Percentiles rank a stretch among this genome's conserved stretches.
These are phyloP conservation scores for Cryptomyrus ogoouensis DNA, from an alignment of 2,113 vertebrate species.

Conservation along the genomic window DNA sequence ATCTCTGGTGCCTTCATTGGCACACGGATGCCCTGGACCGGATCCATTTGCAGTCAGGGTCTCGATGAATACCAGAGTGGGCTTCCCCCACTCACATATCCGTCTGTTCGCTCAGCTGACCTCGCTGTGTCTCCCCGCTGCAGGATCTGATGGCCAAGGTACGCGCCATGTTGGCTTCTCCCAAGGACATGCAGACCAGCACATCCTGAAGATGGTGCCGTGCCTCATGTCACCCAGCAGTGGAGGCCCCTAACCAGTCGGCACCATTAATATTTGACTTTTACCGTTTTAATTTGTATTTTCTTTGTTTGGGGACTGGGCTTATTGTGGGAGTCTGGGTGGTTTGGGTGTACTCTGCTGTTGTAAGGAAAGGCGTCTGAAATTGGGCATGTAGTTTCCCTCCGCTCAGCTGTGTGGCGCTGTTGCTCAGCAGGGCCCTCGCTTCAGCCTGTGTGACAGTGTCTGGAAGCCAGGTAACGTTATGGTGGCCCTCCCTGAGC, in stretches of 20 bases:
- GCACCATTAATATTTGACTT: slow-evolving; percentile 17
- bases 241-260: slow-evolving; percentile 31
- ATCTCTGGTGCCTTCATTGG: background rate
- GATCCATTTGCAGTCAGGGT: background rate
- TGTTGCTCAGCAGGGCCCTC: background rate
- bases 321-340: background rate
- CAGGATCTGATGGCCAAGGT: slow-evolving; percentile 99
- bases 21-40: background rate
- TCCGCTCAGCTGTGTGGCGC: background rate
- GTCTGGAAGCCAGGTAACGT: background rate
- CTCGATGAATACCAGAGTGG: background rate
- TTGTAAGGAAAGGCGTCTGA: background rate
- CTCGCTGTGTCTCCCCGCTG: background rate
- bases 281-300: slow-evolving; percentile 5
- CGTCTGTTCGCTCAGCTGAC: background rate
- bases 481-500: background rate
- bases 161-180: slow-evolving; percentile 93
- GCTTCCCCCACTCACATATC: slow-evolving; percentile 16
- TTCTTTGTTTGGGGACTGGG: slow-evolving; percentile 6
- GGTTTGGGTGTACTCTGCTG: background rate
- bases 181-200: slow-evolving; percentile 84
- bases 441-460: background rate
- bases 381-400: background rate
- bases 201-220: slow-evolving; percentile 65
- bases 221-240: slow-evolving; percentile 17